Conservation (phyloP, 2,113 vertebrate species). For the Tichodroma muraria region DNA sequence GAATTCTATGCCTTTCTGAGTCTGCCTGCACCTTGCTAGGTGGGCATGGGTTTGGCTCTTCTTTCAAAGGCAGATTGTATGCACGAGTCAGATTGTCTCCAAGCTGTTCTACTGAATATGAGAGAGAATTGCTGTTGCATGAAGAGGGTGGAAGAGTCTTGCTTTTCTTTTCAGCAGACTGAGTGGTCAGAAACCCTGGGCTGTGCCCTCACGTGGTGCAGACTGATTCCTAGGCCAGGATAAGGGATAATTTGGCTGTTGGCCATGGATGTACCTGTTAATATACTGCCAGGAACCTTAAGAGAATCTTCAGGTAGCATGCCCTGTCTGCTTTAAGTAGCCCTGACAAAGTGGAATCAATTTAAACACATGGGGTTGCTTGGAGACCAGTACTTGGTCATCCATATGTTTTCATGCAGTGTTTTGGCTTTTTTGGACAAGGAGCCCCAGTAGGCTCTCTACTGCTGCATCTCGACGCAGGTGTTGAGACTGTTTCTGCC, state of each 20-base stretch:
- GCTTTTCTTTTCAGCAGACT: background rate
- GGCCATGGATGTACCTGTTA: background rate
- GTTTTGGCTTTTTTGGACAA: background rate
- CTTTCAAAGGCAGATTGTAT: background rate
- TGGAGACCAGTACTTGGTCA: background rate
- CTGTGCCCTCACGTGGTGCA: background rate
- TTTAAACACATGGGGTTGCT: background rate
- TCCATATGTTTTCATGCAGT: background rate
- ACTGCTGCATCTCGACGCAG: background rate
- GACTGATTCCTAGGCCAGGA: background rate
- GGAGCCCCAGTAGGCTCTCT: background rate
- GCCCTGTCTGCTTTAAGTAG: background rate
- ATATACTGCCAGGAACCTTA: background rate
- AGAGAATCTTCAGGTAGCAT: background rate
- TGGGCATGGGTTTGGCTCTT: background rate
- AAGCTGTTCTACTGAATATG: background rate
- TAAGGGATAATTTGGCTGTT: background rate
- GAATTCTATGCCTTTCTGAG: background rate
- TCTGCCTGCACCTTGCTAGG: background rate
- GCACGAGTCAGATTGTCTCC: background rate
- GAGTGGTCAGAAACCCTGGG: background rate
- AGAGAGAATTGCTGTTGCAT: background rate
- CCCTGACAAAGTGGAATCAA: rapidly evolving
- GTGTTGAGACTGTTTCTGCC: background rate
- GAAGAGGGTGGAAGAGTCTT: background rate